A percentile compares a stretch with the other conserved stretches of the same genome.
Conservation (phyloP, 2,797 vertebrate species). For the Pseudopleuronectes americanus region DNA sequence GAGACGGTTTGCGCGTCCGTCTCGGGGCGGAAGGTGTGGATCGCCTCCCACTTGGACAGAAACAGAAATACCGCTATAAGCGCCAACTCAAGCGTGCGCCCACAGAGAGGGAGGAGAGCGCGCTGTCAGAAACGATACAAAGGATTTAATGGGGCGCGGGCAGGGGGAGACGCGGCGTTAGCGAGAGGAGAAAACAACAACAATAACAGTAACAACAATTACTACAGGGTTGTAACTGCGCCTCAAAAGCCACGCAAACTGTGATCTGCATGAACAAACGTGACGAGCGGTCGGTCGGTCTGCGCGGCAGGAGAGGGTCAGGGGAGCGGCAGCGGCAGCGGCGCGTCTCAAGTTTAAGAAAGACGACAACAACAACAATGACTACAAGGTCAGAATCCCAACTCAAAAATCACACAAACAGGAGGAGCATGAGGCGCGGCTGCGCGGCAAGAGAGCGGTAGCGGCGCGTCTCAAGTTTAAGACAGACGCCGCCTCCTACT, state of each 20-base stretch:
- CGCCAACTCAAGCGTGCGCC: constrained; percentile 34
- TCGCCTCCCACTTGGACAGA: constrained; percentile 16
- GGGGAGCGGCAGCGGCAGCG: constrained; percentile 48
- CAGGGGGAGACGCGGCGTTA: constrained; percentile 7
- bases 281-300: constrained; percentile 13
- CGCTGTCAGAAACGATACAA: constrained; percentile 44
- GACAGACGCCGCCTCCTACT: constrained; percentile 48
- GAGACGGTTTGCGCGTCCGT: not conserved
- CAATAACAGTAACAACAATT: not conserved
- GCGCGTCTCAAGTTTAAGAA: constrained; percentile 71
- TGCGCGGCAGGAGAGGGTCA: constrained; percentile 5
- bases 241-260: not conserved
- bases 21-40: not conserved
- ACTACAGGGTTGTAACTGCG: not conserved
- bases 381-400: too few species aligned
- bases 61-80: constrained; percentile 33
- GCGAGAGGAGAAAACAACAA: not conserved
- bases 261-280: not conserved
- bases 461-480: too few species aligned
- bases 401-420: too few species aligned
- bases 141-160: constrained; percentile 54
- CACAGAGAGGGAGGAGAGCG: constrained; percentile 32
- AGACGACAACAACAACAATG: constrained; percentile 29
- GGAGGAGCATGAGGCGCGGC: too few species aligned
- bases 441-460: too few species aligned